Evolutionary conservation across 64 coral and sea anemone genomes (phyloP).

Genomic region (Montipora sp.): DNA sequence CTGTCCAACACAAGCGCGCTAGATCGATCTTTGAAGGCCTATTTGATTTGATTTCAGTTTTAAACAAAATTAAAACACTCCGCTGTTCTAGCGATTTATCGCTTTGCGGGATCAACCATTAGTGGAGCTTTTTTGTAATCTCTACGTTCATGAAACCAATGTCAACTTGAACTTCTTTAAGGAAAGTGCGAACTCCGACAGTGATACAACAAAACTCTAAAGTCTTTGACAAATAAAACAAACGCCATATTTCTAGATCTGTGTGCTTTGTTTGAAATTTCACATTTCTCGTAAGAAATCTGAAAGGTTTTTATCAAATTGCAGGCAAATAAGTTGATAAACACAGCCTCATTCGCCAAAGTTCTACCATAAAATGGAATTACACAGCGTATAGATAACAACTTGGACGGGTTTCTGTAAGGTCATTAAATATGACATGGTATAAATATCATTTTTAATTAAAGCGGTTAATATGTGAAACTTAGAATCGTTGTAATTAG

Average conservation of each 20-base stretch:
- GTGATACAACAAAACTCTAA: constrained; percentile 53
- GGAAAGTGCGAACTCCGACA: constrained; percentile 58
- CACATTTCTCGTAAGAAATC: neutral
- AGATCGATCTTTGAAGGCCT: too few relatives aligned
- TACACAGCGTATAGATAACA: neutral
- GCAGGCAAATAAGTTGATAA: neutral
- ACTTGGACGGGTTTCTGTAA: constrained; percentile 48
- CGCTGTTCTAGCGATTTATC: constrained; percentile 6
- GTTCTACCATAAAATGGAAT: constrained; percentile 9
- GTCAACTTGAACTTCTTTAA: constrained; percentile 54
- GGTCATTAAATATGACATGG: constrained; percentile 59
- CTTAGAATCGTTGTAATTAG: constrained; percentile 71
- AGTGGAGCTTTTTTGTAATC: constrained; percentile 12
- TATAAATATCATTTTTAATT: constrained; percentile 85
- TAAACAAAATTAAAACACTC: too few relatives aligned
- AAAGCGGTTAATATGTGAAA: constrained; percentile 65
- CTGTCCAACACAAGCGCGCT: too few relatives aligned
- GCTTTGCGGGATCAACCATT: constrained; percentile 53
- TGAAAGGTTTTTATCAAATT: neutral
- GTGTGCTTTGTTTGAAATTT: neutral
- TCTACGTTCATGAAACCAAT: constrained; percentile 13
- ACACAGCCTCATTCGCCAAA: neutral
- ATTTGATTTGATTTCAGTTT: too few relatives aligned
- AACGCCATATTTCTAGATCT: constrained; percentile 1
- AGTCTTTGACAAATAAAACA: constrained; percentile 67